Evolutionary conservation across 2,888 invertebrate genomes (phyloP), one percentile per base, ranked within the genome.

Genomic region (Sipunculus nudus): DNA sequence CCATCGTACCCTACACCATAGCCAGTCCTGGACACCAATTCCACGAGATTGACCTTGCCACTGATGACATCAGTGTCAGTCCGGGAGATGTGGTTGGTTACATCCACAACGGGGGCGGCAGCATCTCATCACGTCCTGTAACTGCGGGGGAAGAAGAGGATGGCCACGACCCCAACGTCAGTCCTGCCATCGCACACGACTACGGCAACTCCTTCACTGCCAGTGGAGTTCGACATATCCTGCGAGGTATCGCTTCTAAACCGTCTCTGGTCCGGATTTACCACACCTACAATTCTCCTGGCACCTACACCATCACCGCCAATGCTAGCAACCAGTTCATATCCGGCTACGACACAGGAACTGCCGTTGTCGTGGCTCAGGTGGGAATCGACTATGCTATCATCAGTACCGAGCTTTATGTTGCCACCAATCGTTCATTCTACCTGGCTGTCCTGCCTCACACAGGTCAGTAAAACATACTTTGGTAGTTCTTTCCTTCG

Each of bases 81-180:
- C 61, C 68, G 2, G 76, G 76, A 3, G 73, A 75, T 46, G 62
- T 75, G 3, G 49, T 77, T 8, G 77, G 72, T 6, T 68, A 67
- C 46, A 57, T 68, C 29, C 60, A 59, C 21, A 25, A n/a, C 6
- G 21, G 28, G 5, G 60, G 48, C 3, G 47, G 59, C 0, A 23
- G 48, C 21, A 48, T 48, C 23, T 25, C 16, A n/a, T 28, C 48
- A 23, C 16, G 48, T 23, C 29, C n/a, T 31, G 48, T 48, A 23
- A 21, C 26, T 13, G 48, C 13, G 1, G 29, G 2, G 13, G 21
- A 16, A 26, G 13, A 23, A 26, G 26, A 19, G 1, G 43, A 43
- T 26, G 26, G 19, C 23, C 23, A 25, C 23, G 23, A 25, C 43
- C 19, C 5, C 19, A 21, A n/a, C 43, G n/a, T 43, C 19, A 16